Base-by-base conservation (phyloP, 2,797 vertebrate genomes). In the Gymnodraco acuticeps region DNA sequence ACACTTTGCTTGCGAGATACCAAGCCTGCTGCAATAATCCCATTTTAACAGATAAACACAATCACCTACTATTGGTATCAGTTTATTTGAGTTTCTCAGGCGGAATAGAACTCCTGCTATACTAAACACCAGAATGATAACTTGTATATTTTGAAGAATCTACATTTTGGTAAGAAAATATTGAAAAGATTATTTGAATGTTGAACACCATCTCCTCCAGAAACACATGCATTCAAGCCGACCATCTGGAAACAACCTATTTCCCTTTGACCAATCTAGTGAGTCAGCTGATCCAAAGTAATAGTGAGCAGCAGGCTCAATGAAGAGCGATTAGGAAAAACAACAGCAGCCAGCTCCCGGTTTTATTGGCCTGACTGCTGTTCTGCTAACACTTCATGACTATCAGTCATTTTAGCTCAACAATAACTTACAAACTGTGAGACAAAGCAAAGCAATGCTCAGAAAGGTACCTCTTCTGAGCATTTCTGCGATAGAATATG, bases 231-330 rank as follows among this genome's bases (percentile, higher is more conserved):
- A 47, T n/a, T 50, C 19, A 27, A 19, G 46, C 23, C 38, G 20
- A 68, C 50, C 91, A 88, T 89, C 84, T 92, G 88, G 87, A 91
- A 91, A 75, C 71, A 73, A 80, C 65, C 83, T 63, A 42, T 41
- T 31, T 19, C 17, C 33, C 13, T 65, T 58, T 46, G 48, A 68
- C 66, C 63, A 63, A 75, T 73, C 60, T 38, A 51, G 67, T 73
- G 78, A 88, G 71, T 88, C 85, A 89, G 73, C 71, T 64, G 75
- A 81, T 82, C 62, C 33, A 27, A 75, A 51, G 13, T 31, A 64
- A 1, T 69, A 88, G 81, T 56, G 75, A 89, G 69, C 82, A 70
- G 73, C 82, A 86, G 78, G 71, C 53, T 59, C 52, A 70, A 33
- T 75, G 56, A 82, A 45, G 41, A 65, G 67, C 15, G 11, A 87